Percentiles rank a stretch among this genome's conserved stretches.
These are phyloP conservation scores for Poeciliopsis infans DNA, from an alignment of 2,797 vertebrate genomes.

Conservation along the genomic window DNA sequence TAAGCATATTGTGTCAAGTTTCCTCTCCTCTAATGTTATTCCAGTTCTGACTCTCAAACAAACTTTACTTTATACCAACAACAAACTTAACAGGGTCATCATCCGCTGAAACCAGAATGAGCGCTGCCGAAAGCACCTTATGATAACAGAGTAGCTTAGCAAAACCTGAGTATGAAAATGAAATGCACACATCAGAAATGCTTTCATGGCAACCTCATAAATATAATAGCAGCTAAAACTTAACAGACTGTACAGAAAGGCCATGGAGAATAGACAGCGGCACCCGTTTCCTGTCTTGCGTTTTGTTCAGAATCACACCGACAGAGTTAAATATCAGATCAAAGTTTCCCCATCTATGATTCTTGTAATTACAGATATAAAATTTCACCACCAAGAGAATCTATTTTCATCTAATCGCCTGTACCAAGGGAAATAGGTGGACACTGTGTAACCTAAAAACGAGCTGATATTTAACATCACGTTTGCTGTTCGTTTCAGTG, in stretches of 20 bases:
- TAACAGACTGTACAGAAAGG: slow-evolving; percentile 41
- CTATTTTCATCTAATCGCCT: neutral
- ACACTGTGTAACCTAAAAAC: slow-evolving; percentile 2
- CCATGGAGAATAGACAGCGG: slow-evolving; percentile 13
- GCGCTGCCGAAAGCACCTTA: slow-evolving; percentile 19
- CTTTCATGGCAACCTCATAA: slow-evolving; percentile 30
- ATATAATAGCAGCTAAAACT: slow-evolving; percentile 47
- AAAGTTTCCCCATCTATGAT: neutral
- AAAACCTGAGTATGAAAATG: slow-evolving; percentile 74
- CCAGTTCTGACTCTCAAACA: slow-evolving; percentile 23
- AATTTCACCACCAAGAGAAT: neutral
- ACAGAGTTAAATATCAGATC: neutral
- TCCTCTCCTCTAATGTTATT: neutral
- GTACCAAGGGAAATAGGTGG: neutral
- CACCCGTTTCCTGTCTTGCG: neutral
- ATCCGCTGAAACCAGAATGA: slow-evolving; percentile 12
- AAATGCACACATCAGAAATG: slow-evolving; percentile 21
- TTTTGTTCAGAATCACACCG: neutral
- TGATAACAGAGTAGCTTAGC: slow-evolving; percentile 40
- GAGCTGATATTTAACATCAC: slow-evolving; percentile 21
- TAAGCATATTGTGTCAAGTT: slow-evolving; percentile 8
- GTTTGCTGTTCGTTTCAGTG: slow-evolving; percentile 30
- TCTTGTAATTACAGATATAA: neutral
- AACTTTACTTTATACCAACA: slow-evolving; percentile 12
- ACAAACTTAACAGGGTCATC: slow-evolving; percentile 13